Evolutionary conservation across 1,140 invertebrate genomes (phyloP).

Genomic region (Lepidurus couesii): DNA sequence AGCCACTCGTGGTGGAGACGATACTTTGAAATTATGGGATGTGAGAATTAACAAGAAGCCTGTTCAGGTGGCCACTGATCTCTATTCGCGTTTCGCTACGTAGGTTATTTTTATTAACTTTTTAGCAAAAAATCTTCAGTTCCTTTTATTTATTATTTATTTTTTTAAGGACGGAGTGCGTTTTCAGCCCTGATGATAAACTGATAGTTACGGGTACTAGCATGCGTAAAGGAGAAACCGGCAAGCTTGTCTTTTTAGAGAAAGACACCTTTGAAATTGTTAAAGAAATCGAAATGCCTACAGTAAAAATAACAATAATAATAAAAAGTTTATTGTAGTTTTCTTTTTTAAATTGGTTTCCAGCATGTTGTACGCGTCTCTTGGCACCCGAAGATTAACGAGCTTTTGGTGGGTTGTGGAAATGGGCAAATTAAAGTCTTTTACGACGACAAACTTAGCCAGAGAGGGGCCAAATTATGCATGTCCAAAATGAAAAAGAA

Average conservation of each 20-base stretch:
- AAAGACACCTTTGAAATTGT: slow-evolving; percentile 69
- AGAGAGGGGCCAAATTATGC: slow-evolving; percentile 86
- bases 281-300: slow-evolving; percentile 66
- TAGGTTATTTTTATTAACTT: slow-evolving; percentile 41
- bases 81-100: slow-evolving; percentile 77
- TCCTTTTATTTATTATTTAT: slow-evolving; percentile 31
- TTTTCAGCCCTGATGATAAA: slow-evolving; percentile 89
- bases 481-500: slow-evolving; percentile 73
- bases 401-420: slow-evolving; percentile 87
- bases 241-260: slow-evolving; percentile 76
- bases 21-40: slow-evolving; percentile 94
- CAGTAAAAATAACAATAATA: slow-evolving; percentile 45
- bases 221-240: slow-evolving; percentile 59
- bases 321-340: slow-evolving; percentile 32
- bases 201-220: slow-evolving; percentile 85
- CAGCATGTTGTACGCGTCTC: slow-evolving; percentile 68
- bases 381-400: slow-evolving; percentile 97
- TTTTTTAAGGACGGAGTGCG: slow-evolving; percentile 74
- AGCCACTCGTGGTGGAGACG: slow-evolving; percentile 79
- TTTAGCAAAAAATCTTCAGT: neutral
- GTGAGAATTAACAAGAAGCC: slow-evolving; percentile 74
- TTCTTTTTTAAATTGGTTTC: slow-evolving; percentile 10
- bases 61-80: slow-evolving; percentile 57
- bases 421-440: slow-evolving; percentile 85
- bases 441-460: slow-evolving; percentile 79